Percentiles rank a stretch among this genome's conserved stretches.
Conservation (phyloP, 35 echinoderm and acorn worm genomes). For the Heliocidaris tuberculata region DNA sequence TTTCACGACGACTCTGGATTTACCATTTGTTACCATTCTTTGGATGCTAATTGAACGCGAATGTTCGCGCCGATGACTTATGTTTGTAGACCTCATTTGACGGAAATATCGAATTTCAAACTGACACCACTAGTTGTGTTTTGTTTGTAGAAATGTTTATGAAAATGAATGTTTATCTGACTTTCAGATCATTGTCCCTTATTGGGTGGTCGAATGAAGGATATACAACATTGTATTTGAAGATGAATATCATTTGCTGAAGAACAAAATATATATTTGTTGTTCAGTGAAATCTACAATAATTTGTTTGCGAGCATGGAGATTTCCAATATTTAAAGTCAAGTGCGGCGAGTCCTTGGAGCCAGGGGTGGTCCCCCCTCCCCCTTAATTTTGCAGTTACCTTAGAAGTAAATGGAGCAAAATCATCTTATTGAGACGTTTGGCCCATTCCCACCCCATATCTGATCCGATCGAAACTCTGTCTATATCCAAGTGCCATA, state of each 20-base stretch:
- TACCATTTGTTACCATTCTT: neutral
- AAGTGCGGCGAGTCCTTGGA: too few relatives aligned
- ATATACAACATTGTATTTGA: neutral
- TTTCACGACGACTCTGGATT: neutral
- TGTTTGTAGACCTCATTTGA: neutral
- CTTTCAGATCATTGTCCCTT: neutral
- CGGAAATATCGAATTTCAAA: slow-evolving; percentile 33
- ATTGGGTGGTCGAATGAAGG: neutral
- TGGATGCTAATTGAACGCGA: neutral
- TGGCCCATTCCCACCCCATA: too few relatives aligned
- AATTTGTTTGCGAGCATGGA: too few relatives aligned
- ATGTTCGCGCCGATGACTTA: slow-evolving; percentile 18
- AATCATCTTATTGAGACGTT: too few relatives aligned
- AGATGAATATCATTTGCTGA: neutral
- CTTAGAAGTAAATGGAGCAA: too few relatives aligned
- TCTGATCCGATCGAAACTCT: too few relatives aligned
- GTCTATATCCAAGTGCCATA: too few relatives aligned
- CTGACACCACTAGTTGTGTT: neutral
- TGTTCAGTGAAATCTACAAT: neutral
- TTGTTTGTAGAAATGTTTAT: neutral
- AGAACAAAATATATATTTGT: neutral
- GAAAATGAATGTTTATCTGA: neutral
- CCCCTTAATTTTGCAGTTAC: too few relatives aligned
- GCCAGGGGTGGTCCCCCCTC: too few relatives aligned
- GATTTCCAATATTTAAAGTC: too few relatives aligned